A percentile compares a stretch with the other conserved stretches of the same genome.
Conservation (phyloP, 2,888 invertebrate species). For the Phyllotreta cruciferae region DNA sequence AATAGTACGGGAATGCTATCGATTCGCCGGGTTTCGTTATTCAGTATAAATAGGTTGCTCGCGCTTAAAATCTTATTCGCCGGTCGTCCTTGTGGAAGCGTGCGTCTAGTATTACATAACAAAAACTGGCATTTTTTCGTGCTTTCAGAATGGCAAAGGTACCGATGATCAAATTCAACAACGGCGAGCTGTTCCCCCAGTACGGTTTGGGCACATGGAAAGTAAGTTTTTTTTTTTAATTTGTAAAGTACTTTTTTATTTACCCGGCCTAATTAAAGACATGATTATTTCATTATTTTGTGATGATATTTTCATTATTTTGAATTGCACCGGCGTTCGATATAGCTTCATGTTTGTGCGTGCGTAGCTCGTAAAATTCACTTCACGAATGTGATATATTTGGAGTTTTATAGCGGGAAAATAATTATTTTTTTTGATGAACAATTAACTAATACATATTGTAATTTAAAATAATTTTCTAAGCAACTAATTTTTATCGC, state of each 20-base stretch:
- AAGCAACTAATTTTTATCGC: too few relatives aligned
- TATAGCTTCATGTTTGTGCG: too few relatives aligned
- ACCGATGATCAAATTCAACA: constrained; percentile 61
- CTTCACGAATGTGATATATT: too few relatives aligned
- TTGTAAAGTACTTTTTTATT: background rate
- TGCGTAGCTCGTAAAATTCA: too few relatives aligned
- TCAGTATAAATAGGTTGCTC: background rate
- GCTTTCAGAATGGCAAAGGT: constrained; percentile 37
- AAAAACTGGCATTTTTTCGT: background rate
- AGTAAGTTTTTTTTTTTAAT: constrained; percentile 57
- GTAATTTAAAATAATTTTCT: too few relatives aligned
- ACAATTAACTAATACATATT: too few relatives aligned
- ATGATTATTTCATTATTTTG: background rate
- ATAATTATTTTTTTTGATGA: background rate
- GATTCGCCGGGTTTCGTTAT: too few relatives aligned
- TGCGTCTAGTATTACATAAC: background rate
- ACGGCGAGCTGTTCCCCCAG: constrained; percentile 66
- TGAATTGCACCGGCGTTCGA: too few relatives aligned
- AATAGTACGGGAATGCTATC: too few relatives aligned
- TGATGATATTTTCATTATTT: background rate
- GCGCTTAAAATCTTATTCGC: background rate
- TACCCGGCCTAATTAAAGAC: background rate
- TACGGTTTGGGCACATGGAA: constrained; percentile 74
- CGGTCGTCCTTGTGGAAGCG: constrained; percentile 1
- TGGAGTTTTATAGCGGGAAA: background rate